Evolutionary conservation across 2,797 vertebrate genomes (phyloP), one percentile per base, ranked within the genome.

Genomic region (Rhinophrynus dorsalis): DNA sequence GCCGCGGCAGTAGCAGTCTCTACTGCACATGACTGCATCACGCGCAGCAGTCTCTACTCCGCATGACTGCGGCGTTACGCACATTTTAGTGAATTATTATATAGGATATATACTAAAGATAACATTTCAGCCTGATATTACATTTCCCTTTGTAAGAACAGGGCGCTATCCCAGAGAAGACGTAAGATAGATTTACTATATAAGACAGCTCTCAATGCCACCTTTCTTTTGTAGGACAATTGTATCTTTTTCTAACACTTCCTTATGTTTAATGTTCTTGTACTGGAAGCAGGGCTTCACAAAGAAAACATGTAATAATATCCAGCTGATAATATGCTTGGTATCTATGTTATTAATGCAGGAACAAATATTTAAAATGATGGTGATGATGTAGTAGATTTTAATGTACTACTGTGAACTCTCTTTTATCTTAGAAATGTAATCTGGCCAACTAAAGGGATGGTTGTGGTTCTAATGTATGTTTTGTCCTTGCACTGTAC

Each of bases 201-300:
- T 5, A 37, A 35, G 20, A 23, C 21, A 57, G 12, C 45, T 7
- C 20, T 40, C 2, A 23, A 48, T 23, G 20, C 2, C 9, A 23
- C 3, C 27, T 35, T 57, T 57, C 12, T 23, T 13, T 11, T 38
- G 18, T 8, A 33, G 26, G 32, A 63, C 50, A 63, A 52, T 47
- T n/a, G 20, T 37, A 63, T 70, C 57, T 47, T 18, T 44, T 48
- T 50, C 66, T 27, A 23, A 30, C 81, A 77, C 74, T 74, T 52
- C 45, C 13, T 27, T 27, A 37, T 48, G 26, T 55, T 63, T 63
- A 42, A 63, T 55, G 59, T 70, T 61, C 48, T 51, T 51, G 32
- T 30, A 13, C 44, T 59, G 18, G 44, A 58, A 30, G 42, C 27
- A 23, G 23, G 8, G 11, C 42, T 26, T 42, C 23, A 2, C 30